Percentiles rank a stretch among this genome's conserved stretches.
These are phyloP conservation scores for Buceros bicornis DNA, from an alignment of 2,797 vertebrate species.

Conservation along the genomic window DNA sequence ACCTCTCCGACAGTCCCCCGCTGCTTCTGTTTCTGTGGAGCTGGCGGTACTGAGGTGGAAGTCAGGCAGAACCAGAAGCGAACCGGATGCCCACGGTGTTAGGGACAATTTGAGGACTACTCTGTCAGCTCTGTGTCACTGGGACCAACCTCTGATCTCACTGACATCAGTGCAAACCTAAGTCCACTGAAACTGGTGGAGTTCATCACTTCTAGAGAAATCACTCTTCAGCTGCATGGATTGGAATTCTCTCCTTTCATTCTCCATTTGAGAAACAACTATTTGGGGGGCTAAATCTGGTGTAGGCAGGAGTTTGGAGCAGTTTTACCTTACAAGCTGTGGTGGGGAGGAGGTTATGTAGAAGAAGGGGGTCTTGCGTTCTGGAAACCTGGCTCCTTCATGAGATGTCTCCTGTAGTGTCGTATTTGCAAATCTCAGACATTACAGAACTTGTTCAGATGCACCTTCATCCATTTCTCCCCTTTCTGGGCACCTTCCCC, in stretches of 20 bases:
- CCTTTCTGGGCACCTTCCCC: not conserved
- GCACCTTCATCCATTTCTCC: not conserved
- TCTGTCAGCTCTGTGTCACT: not conserved
- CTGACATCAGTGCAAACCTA: not conserved
- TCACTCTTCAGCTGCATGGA: not conserved
- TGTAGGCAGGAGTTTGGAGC: rapidly evolving
- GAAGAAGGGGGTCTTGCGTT: not conserved
- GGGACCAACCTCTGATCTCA: not conserved
- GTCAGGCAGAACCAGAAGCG: not conserved
- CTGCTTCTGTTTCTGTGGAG: not conserved
- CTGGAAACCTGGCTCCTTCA: not conserved
- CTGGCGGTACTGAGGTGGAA: not conserved
- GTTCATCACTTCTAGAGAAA: not conserved
- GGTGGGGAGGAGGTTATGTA: not conserved
- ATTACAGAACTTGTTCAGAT: rapidly evolving
- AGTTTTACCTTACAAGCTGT: not conserved
- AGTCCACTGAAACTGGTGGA: not conserved
- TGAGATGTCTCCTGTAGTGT: rapidly evolving
- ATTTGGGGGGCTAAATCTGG: not conserved
- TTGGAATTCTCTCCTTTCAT: not conserved
- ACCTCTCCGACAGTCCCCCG: not conserved
- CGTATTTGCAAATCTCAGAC: not conserved
- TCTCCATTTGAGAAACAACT: not conserved
- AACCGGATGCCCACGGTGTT: not conserved
- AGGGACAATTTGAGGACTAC: not conserved